These are phyloP conservation scores for Neosalanx taihuensis DNA, from an alignment of 2,797 vertebrate species.

Conservation along the genomic window DNA sequence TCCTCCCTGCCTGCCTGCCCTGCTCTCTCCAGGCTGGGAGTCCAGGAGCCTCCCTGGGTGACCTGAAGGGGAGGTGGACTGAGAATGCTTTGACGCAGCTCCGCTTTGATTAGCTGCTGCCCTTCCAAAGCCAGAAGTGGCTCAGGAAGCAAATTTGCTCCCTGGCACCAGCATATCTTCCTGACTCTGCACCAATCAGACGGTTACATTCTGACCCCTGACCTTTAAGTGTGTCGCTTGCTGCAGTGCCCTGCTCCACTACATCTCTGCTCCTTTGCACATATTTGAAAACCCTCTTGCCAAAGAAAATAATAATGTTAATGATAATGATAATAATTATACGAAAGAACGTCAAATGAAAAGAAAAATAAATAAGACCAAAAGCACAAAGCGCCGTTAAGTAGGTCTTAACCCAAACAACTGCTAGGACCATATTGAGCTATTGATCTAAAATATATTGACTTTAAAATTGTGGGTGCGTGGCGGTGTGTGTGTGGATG, in stretches of 20 bases:
- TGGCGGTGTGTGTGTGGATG: no score
- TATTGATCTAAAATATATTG: no score
- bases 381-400: no score
- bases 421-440: no score
- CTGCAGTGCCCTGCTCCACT: not conserved
- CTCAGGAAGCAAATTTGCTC: not conserved
- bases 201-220: slow-evolving; percentile 9
- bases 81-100: not conserved
- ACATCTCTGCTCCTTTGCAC: not conserved
- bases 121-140: not conserved
- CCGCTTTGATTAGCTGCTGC: not conserved
- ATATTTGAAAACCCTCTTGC: not conserved
- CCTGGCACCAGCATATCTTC: slow-evolving; percentile 4
- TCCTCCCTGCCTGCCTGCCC: no score
- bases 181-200: not conserved
- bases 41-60: not conserved
- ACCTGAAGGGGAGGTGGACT: not conserved
- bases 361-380: no score
- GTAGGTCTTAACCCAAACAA: no score
- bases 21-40: not conserved
- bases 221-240: slow-evolving; percentile 9
- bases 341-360: no score
- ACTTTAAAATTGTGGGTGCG: no score
- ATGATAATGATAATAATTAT: no score
- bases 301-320: no score